Base-by-base conservation (phyloP, 2,113 vertebrate genomes). In the Ancistrus triradiatus region DNA sequence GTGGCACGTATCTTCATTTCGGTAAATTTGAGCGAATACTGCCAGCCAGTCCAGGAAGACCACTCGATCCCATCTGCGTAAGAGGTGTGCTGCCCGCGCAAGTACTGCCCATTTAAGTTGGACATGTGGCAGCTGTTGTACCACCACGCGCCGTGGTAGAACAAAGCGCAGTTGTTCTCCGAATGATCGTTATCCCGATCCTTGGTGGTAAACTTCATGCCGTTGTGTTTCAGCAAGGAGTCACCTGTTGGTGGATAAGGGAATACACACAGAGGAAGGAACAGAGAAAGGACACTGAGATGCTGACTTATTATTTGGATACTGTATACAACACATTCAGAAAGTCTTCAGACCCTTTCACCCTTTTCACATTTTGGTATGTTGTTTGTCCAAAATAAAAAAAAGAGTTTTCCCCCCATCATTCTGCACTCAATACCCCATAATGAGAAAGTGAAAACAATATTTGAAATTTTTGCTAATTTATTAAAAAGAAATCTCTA, bases 41-140 rank as follows among this genome's bases (percentile, higher is more conserved):
- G 95, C 95, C 95, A 98, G 66, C 95, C 95, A 0, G 95, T 98
- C 95, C 95, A 98, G 62, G 95, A 94, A 46, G 95, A 97, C 95
- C 95, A 98, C 85, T 98, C 95, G 6, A 98, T 87, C 59, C 95
- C 95, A 0, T 98, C 94, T 0, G 95, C 95, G 0, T 98, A 98
- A 74, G 95, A 98, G 60, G 92, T 90, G 78, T 98, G 95, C 65
- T 96, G 90, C 6, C 95, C 95, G 11, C 81, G 89, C 68, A 98
- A 88, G 85, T 98, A 98, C 80, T 98, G 94, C 43, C 95, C 95
- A 1, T 98, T 98, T 58, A 98, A 91, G 90, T 98, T 98, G 84
- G 93, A 94, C 1, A 94, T 97, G 88, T 98, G 95, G 84, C 95
- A 98, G 82, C 96, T 98, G 68, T 93, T 94, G 80, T 98, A 98